phyloP scores from a whole-genome alignment of 2,113 vertebrate genomes.

The Cnemophilus loriae region DNA sequence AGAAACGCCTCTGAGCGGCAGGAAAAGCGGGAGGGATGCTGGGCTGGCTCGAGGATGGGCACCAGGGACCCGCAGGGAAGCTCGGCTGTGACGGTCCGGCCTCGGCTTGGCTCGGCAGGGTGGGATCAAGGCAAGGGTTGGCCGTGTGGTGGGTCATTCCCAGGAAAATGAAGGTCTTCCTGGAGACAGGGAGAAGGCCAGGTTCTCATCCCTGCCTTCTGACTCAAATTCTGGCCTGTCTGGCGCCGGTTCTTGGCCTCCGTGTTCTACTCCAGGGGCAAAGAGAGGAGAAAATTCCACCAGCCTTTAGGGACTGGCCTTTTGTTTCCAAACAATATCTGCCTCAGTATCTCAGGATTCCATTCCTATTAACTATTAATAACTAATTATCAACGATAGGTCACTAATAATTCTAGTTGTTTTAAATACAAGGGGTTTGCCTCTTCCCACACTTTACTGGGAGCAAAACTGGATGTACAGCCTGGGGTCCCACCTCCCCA shows the following conservation, averaged over 20 bases:
- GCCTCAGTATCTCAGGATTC: not conserved
- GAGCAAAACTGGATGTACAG: not conserved
- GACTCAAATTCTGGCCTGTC: not conserved
- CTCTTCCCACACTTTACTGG: not conserved
- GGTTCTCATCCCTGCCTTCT: not conserved
- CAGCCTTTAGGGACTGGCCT: rapidly evolving
- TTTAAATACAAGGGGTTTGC: not conserved
- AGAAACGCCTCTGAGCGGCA: rapidly evolving
- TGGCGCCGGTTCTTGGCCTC: rapidly evolving
- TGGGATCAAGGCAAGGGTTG: not conserved
- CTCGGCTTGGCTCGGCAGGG: rapidly evolving
- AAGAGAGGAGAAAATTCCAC: not conserved
- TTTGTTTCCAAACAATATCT: not conserved
- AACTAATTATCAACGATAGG: not conserved
- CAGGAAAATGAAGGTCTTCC: not conserved
- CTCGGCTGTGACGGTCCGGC: not conserved
- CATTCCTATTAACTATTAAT: not conserved
- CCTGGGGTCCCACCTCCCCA: not conserved
- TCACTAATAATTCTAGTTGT: not conserved
- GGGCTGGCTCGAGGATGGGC: not conserved
- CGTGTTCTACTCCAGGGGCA: rapidly evolving
- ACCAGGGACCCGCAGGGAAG: not conserved
- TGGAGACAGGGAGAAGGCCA: not conserved
- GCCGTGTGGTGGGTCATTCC: rapidly evolving
- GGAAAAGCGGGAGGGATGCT: not conserved